A percentile compares a stretch with the other conserved stretches of the same genome.
These are phyloP conservation scores for Takifugu bimaculatus DNA, from an alignment of 2,113 vertebrate species.

Conservation along the genomic window DNA sequence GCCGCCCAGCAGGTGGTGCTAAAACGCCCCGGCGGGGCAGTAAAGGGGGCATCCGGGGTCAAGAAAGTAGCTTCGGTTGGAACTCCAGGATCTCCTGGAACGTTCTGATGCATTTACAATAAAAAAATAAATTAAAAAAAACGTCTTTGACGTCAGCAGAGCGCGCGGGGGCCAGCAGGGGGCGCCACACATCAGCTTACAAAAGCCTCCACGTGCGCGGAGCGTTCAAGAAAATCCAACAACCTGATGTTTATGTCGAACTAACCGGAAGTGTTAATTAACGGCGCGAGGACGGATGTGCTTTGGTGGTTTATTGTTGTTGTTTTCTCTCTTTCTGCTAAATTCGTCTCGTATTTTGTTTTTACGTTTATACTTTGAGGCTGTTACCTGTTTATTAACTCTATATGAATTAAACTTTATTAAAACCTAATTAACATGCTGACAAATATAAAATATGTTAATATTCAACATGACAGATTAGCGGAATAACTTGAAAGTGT, in stretches of 20 bases:
- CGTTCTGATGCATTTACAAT: not conserved
- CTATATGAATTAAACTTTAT: not conserved
- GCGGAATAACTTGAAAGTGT: too few species aligned
- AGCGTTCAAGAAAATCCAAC: not conserved
- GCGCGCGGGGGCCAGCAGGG: slow-evolving; percentile 33
- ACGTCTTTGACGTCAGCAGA: not conserved
- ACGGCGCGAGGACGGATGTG: too few species aligned
- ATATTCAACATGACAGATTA: too few species aligned
- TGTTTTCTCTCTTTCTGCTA: not conserved
- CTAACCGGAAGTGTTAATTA: too few species aligned
- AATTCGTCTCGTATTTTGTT: not conserved
- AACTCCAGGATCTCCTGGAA: not conserved
- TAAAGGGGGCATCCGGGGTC: not conserved
- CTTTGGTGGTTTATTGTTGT: not conserved
- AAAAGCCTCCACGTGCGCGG: not conserved
- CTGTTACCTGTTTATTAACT: not conserved
- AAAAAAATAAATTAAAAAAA: too few species aligned
- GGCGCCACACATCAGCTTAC: slow-evolving; percentile 34
- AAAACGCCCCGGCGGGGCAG: too few species aligned
- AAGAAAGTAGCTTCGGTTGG: not conserved
- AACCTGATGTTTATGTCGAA: too few species aligned
- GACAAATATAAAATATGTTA: too few species aligned
- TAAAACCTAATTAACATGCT: not conserved
- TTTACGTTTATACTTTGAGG: slow-evolving; percentile 8
- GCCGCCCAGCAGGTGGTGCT: too few species aligned